A percentile compares a stretch with the other conserved stretches of the same genome.
phyloP scores from a whole-genome alignment of 2,888 invertebrate species.

The Catocala fraxini region DNA sequence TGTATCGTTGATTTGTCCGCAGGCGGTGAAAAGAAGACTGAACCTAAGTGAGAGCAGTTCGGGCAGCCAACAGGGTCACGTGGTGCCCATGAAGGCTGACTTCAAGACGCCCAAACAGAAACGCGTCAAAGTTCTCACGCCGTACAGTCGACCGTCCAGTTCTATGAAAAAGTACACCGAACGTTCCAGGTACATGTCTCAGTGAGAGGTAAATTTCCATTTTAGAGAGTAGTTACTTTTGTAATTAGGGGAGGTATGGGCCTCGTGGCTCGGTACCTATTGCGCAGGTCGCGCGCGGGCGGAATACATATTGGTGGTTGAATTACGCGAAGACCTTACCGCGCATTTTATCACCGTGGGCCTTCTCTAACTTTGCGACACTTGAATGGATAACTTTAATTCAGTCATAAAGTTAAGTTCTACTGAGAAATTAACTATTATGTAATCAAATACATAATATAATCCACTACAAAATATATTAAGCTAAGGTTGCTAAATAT shows the following conservation, averaged over 20 bases:
- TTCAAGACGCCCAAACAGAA: conserved; percentile 90
- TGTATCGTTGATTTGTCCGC: conserved; percentile 44
- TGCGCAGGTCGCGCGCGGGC: not conserved
- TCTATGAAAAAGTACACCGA: conserved; percentile 87
- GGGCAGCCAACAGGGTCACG: conserved; percentile 86
- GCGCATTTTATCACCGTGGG: too few species aligned
- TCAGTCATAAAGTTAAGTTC: too few species aligned
- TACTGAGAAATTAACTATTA: too few species aligned
- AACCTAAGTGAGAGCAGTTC: conserved; percentile 90
- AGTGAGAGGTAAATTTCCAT: conserved; percentile 65
- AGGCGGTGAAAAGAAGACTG: conserved; percentile 94
- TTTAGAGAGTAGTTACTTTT: conserved; percentile 46
- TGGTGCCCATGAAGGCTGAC: conserved; percentile 89
- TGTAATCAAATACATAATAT: too few species aligned
- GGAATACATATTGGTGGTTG: too few species aligned
- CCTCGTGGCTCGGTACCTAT: too few species aligned
- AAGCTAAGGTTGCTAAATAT: too few species aligned
- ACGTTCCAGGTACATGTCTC: conserved; percentile 81
- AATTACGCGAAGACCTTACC: too few species aligned
- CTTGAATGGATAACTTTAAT: too few species aligned
- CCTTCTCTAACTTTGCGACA: too few species aligned
- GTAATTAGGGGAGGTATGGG: conserved; percentile 16
- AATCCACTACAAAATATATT: too few species aligned
- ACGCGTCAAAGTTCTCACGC: conserved; percentile 82
- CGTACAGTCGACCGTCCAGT: conserved; percentile 85